Evolutionary conservation across 2,113 vertebrate species (phyloP), one percentile per base, ranked within the genome.

Genomic region (Chionomys nivalis): DNA sequence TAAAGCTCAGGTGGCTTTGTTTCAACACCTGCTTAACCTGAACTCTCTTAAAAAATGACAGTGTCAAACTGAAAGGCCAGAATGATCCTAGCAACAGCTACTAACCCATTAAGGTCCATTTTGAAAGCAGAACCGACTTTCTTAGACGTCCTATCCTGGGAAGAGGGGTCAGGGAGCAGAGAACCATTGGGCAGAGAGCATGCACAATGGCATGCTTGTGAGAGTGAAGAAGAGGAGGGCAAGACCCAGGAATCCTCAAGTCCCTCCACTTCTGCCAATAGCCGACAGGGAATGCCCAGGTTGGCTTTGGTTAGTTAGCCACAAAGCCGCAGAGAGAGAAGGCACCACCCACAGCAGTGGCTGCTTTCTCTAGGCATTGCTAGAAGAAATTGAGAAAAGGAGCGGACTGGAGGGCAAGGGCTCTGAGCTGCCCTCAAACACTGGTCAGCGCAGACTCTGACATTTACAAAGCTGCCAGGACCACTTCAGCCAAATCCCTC

Each of bases 211-310:
- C 81, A 0, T 61, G 47, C 4, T 16, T 58, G 1, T 75, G 82
- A 21, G 55, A 21, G 0, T 8, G 12, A 8, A 31, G 58, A 14
- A 28, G 13, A 3, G 10, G 17, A 0, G 12, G 23, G 5, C 23
- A 10, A 52, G 33, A 3, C 42, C 0, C 72, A 76, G 26, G 2
- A 36, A 0, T 7, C 63, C 26, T 49, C 16, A 2, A 5, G 33
- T 44, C 42, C 79, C 86, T 9, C 21, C 12, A 5, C 76, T 47
- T 65, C 17, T 24, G 33, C 81, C 2, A 2, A 58, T 5, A 88
- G 66, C 44, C 16, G 10, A 0, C 5, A 83, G 86, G 65, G 63
- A 31, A 90, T 77, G 44, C 65, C 66, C 39, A 9, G 73, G 42
- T 7, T 47, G 23, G 36, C 91, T 13, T 28, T 42, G 31, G 1